Base-by-base conservation (phyloP, 2,797 vertebrate species). In the Phrynocephalus forsythii region DNA sequence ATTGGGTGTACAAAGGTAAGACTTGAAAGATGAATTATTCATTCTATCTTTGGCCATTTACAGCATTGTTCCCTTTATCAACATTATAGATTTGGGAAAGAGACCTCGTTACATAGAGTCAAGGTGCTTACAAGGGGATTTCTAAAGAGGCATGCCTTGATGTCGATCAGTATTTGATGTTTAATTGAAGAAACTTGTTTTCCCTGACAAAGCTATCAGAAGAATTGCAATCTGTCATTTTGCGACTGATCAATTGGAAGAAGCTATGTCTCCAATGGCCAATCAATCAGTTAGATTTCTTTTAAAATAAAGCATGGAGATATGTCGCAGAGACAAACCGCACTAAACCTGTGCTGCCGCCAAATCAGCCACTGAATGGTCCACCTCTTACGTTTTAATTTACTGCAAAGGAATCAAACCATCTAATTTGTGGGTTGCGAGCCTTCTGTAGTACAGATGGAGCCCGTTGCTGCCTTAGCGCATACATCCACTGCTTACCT, bases 161-260 rank as follows among this genome's bases (percentile, higher is more conserved):
- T 6, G 80, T 73, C 77, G 88, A 67, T 60, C 77, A 81, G 78
- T 76, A 1, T 83, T 68, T 83, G 81, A 89, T 50, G 94, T 92
- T 80, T 82, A 84, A 82, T 79, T 0, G 67, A 28, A 73, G n/a
- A 89, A 28, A 33, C 84, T 52, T n/a, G 33, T 84, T 52, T 75
- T 81, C 52, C 66, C 30, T 84, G 6, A 24, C 50, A 67, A 88
- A 90, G 72, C 50, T 28, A 71, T 77, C 26, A 6, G 18, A 87
- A 79, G 89, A 52, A 87, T 50, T 48, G 20, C 79, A 56, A 18
- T 90, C 90, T 93, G 86, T 89, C 79, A 84, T n/a, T 87, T 81
- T 88, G 79, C 87, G 66, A 66, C 80, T 52, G 82, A 92, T 92
- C 84, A 87, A 71, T 91, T 95, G 93, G 87, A 95, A 91, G 84